Evolutionary conservation across 30 jellyfish, hydroid and myxozoan genomes (phyloP), one percentile per base, ranked within the genome.

Genomic region (Haliclystus octoradiatus): DNA sequence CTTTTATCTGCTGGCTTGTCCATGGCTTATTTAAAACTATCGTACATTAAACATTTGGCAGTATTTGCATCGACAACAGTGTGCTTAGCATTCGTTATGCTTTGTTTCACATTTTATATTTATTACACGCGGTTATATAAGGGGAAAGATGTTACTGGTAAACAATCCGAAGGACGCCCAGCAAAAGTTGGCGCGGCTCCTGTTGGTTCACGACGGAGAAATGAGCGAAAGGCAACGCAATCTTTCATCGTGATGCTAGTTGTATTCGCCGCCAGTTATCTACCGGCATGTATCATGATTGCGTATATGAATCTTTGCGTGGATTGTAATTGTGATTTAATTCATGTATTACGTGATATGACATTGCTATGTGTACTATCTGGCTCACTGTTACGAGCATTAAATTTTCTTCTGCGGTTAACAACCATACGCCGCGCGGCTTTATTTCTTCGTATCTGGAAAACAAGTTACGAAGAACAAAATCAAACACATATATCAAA

Each of bases 271-370:
- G 47, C 50, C 46, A 79, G 79, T 68, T 79, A 79, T 60, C 28
- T 79, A 35, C 93, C 93, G 12, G 69, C 84, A 40, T 79, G 78
- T 52, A 31, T 69, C 0, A 79, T 79, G 84, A 79, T 79, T 70
- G 51, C 61, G 1, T 79, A 79, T 65, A 79, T 79, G 93, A 79
- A 70, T 64, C 50, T 53, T 26, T 79, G 93, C 65, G 35, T 25
- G 7, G n/a, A 62, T 19, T 79, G 93, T 68, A 62, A 79, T 65
- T 79, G 93, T 23, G 35, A 62, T 34, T 47, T 61, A 24, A 72
- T 79, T n/a, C 93, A 79, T 46, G 63, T 47, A 25, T 28, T 79
- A 52, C 28, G 93, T 62, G 93, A 79, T 31, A 26, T 79, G 79
- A 79, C 93, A 3, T 79, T 66, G 49, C 33, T 79, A 24, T 47